Conservation (phyloP, 1,140 invertebrate genomes). For the Goniozus legneri region DNA sequence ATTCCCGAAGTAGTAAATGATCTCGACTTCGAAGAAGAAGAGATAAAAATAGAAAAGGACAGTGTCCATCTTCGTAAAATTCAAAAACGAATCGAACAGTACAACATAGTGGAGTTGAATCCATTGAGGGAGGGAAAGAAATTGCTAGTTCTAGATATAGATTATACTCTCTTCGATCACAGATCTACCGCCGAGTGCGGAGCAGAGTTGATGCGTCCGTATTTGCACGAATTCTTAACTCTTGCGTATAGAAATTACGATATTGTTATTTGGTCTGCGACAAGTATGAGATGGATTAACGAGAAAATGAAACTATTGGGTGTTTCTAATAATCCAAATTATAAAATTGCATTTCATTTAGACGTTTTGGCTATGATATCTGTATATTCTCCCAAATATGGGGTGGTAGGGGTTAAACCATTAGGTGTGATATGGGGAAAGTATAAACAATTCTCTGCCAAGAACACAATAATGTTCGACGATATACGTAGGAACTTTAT, state of each 20-base stretch:
- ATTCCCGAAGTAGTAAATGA: conserved; percentile 85
- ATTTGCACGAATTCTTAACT: conserved; percentile 90
- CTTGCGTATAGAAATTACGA: conserved; percentile 88
- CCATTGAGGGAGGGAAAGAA: conserved; percentile 77
- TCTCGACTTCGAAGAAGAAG: conserved; percentile 83
- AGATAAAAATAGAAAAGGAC: conserved; percentile 78
- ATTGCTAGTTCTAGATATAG: conserved; percentile 91
- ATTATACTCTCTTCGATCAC: conserved; percentile 96
- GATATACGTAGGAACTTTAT: conserved; percentile 96
- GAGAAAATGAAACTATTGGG: conserved; percentile 95
- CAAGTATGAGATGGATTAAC: conserved; percentile 97
- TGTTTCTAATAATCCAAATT: conserved; percentile 75
- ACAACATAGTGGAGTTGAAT: conserved; percentile 81
- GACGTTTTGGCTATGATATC: conserved; percentile 94
- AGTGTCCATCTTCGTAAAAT: conserved; percentile 78
- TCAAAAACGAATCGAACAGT: conserved; percentile 79
- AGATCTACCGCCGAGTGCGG: conserved; percentile 86
- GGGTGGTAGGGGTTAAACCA: conserved; percentile 91
- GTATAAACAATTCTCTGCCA: conserved; percentile 79
- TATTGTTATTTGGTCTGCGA: conserved; percentile 92
- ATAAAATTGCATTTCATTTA: conserved; percentile 91
- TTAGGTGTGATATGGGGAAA: conserved; percentile 96
- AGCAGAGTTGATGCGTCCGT: conserved; percentile 90
- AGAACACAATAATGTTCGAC: conserved; percentile 98
- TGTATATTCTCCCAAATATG: conserved; percentile 84